Evolutionary conservation across 2,113 vertebrate genomes (phyloP).

Genomic region (Alligator mississippiensis): DNA sequence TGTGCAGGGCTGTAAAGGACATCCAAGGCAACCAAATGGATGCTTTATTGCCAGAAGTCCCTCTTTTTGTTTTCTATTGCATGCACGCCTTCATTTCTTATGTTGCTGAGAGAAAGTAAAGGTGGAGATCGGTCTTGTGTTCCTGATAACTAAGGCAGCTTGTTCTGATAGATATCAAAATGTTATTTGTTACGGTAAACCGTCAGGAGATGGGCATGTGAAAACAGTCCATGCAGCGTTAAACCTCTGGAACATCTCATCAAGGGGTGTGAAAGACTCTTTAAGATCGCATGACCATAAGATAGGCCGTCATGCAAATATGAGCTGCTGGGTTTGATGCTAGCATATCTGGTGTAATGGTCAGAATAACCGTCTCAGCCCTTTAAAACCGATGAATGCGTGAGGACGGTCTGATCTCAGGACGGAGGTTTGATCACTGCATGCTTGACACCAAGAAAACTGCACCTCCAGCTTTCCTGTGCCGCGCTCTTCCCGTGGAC

Average conservation of each 20-base stretch:
- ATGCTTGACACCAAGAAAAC: not conserved
- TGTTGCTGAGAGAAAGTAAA: not conserved
- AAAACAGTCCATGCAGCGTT: not conserved
- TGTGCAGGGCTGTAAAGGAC: not conserved
- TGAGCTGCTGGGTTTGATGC: not conserved
- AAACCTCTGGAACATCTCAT: not conserved
- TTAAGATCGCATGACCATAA: not conserved
- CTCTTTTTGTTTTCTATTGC: not conserved
- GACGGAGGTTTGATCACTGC: not conserved
- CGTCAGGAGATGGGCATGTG: not conserved
- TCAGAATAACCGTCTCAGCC: not conserved
- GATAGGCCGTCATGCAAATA: not conserved
- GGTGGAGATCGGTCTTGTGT: not conserved
- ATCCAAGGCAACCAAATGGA: not conserved
- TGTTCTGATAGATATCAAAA: not conserved
- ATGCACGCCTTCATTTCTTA: not conserved
- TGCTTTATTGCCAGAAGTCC: not conserved
- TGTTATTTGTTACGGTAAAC: not conserved
- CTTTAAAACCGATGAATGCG: not conserved
- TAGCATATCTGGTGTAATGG: too few species aligned
- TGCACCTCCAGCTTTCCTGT: not conserved
- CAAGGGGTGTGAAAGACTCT: not conserved
- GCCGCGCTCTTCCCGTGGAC: not conserved
- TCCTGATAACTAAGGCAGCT: not conserved
- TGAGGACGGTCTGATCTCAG: not conserved